Base-by-base conservation (phyloP, 2,797 vertebrate species). In the Sebastes ruberrimus region DNA sequence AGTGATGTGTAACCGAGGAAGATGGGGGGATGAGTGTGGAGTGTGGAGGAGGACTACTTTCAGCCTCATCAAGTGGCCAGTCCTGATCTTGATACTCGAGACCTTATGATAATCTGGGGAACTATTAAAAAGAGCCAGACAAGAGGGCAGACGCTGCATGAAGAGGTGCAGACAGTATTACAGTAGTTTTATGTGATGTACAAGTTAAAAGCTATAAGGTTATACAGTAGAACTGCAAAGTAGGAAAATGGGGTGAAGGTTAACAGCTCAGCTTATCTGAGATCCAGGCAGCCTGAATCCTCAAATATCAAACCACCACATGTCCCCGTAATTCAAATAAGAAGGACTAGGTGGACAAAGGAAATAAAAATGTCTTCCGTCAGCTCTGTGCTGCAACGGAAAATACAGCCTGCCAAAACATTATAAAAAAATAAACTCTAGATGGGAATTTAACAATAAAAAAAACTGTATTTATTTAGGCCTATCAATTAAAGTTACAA, bases 31-130 rank as follows among this genome's bases (percentile, higher is more conserved):
- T 13, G 56, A 65, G 57, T 49, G 46, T 16, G 46, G 20, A 25
- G 60, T 20, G 53, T 64, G 57, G 46, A 49, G 64, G 27, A 60
- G 67, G 65, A 57, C 30, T 25, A 65, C 53, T 59, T 49, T 72
- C n/a, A 75, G 42, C 28, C 28, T 22, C 22, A 22, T 57, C 28
- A 5, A 25, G 46, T 65, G 46, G 56, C 57, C 8, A 28, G 22
- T 2, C 25, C n/a, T 66, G 55, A 74, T 74, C 59, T 57, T 46
- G 64, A 81, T 64, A 71, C 52, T 63, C 0, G 7, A 86, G 75
- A 82, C 16, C 27, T 72, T 32, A 25, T 68, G 20, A 87, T 76
- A 77, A 78, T 80, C 83, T 77, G 77, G 77, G 80, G 82, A 83
- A 59, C 42, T 25, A 61, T 85, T 80, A 82, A 55, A 81, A 62